A percentile compares a stretch with the other conserved stretches of the same genome.
These are phyloP conservation scores for Parazoanthus darwini DNA, from an alignment of 92 coral and sea anemone genomes.

Conservation along the genomic window DNA sequence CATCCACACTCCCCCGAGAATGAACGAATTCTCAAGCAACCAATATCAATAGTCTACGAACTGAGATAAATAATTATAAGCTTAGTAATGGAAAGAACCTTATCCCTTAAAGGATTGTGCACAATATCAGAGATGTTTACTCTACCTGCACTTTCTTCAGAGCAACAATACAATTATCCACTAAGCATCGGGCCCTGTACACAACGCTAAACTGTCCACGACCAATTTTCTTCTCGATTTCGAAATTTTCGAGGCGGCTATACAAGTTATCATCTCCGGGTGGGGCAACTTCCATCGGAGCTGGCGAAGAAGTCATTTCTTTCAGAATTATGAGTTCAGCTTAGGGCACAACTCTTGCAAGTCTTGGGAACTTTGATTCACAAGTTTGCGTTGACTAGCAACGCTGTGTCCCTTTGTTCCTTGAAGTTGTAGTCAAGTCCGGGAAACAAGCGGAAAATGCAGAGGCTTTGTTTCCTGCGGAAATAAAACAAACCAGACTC, in stretches of 20 bases:
- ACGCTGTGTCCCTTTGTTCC: background rate
- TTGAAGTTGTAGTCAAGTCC: background rate
- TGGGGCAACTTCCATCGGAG: constrained; percentile 27
- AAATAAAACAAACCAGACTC: background rate
- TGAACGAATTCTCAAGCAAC: background rate
- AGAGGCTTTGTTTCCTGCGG: background rate
- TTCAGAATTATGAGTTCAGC: background rate
- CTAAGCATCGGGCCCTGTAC: constrained; percentile 77
- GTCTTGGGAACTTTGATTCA: background rate
- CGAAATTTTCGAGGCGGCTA: constrained; percentile 54
- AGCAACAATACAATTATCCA: constrained; percentile 76
- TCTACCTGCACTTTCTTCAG: constrained; percentile 94
- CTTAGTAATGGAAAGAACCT: background rate
- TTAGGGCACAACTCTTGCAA: background rate
- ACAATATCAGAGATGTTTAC: background rate
- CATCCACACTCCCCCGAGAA: background rate
- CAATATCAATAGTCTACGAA: background rate
- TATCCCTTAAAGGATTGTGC: background rate
- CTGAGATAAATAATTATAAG: background rate
- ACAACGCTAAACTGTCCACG: constrained; percentile 99
- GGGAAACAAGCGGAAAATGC: background rate
- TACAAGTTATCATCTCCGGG: constrained; percentile 25
- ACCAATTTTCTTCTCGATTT: constrained; percentile 92
- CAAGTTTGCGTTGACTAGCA: constrained; percentile 27
- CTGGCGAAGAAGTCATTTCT: constrained; percentile 28